phyloP scores from a whole-genome alignment of 2,888 invertebrate genomes.

The Patella ulyssiponensis region DNA sequence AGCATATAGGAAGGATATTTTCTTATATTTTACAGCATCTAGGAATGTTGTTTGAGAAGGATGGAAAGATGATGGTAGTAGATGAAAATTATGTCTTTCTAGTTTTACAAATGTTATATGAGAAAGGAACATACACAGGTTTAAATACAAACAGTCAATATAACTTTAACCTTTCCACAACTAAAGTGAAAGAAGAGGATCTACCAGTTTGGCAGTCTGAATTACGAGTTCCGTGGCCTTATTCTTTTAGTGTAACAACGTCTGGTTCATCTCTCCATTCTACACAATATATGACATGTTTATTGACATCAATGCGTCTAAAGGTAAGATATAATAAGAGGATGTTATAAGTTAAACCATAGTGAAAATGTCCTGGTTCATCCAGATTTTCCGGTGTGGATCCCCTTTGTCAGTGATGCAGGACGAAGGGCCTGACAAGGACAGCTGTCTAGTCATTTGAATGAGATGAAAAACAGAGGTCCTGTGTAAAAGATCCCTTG shows the following conservation, averaged over 20 bases:
- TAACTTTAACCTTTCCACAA: conserved; percentile 25
- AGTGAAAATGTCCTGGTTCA: no score
- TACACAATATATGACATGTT: conserved; percentile 38
- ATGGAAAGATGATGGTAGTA: conserved; percentile 15
- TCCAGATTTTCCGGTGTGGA: no score
- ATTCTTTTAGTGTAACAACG: conserved; percentile 32
- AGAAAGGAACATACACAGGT: conserved; percentile 7
- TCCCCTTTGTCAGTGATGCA: no score
- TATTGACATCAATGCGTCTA: conserved; percentile 39
- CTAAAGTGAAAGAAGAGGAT: conserved; percentile 19
- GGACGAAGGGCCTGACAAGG: no score
- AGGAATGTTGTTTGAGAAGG: conserved; percentile 32
- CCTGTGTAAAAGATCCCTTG: no score
- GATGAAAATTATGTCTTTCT: conserved; percentile 25
- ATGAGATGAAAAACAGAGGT: no score
- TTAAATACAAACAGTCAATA: neutral
- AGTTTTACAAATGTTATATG: conserved; percentile 33
- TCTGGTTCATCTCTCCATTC: conserved; percentile 25
- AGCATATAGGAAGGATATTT: no score
- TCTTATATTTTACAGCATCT: conserved; percentile 27
- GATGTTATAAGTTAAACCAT: no score
- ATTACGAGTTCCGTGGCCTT: conserved; percentile 38
- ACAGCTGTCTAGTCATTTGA: no score
- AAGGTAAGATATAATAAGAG: conserved; percentile 34
- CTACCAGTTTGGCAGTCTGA: conserved; percentile 30